Evolutionary conservation across 2,888 invertebrate species (phyloP).

Genomic region (Metacarcinus magister): DNA sequence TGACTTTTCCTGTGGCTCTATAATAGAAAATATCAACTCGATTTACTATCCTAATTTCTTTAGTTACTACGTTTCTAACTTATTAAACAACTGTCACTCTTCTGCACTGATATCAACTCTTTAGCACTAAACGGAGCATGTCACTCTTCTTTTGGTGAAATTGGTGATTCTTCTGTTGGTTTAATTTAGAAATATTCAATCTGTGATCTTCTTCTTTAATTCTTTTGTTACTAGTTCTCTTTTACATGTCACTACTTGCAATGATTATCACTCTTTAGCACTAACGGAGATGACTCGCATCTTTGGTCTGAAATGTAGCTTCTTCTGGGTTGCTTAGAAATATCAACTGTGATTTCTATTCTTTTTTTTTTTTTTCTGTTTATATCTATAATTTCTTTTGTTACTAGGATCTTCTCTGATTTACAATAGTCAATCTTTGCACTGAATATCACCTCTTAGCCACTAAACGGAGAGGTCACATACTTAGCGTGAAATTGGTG

Average conservation of each 20-base stretch:
- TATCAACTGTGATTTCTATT: neutral
- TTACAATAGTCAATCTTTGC: no score
- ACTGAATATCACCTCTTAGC: no score
- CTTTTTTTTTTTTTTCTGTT: no score
- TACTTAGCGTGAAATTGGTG: no score
- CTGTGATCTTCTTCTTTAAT: no score
- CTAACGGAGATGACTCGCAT: neutral
- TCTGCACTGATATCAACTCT: no score
- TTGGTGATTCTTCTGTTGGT: slow-evolving; percentile 53
- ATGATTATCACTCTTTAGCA: slow-evolving; percentile 32
- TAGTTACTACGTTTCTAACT: slow-evolving; percentile 32
- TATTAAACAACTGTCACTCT: no score
- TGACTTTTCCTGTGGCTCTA: neutral
- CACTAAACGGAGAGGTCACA: no score
- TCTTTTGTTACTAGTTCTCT: no score
- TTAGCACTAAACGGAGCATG: no score
- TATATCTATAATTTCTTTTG: neutral
- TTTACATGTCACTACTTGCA: slow-evolving; percentile 46
- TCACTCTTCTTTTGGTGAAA: slow-evolving; percentile 44
- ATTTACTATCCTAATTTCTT: neutral
- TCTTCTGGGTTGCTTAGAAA: neutral
- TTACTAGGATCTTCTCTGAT: neutral
- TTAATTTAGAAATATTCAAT: slow-evolving; percentile 47
- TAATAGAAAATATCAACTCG: neutral
- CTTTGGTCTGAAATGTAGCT: neutral